A percentile compares a stretch with the other conserved stretches of the same genome.
Conservation (phyloP, 2,797 vertebrate species). For the Lerista edwardsae region DNA sequence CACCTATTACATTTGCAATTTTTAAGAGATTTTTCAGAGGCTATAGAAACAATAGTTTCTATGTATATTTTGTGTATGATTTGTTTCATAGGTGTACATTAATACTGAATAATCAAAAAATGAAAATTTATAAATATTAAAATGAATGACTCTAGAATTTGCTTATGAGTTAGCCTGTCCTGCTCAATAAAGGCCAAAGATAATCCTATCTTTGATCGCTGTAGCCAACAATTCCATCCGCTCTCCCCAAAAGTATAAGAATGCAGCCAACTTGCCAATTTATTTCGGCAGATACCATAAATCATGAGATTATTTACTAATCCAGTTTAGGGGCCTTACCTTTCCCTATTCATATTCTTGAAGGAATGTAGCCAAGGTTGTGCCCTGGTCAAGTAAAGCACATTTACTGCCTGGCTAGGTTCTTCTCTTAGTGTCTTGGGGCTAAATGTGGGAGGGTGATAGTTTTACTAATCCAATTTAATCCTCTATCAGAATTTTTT, state of each 20-base stretch:
- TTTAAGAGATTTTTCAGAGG: too few species aligned
- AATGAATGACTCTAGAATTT: conserved; percentile 33
- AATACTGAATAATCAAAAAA: background rate
- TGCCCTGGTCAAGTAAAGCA: conserved; percentile 81
- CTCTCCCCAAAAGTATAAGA: conserved; percentile 72
- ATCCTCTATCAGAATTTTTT: conserved; percentile 73
- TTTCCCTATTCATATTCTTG: conserved; percentile 81
- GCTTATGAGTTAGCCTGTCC: conserved; percentile 49
- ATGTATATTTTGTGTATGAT: too few species aligned
- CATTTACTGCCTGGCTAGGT: conserved; percentile 84
- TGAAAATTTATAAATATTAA: background rate
- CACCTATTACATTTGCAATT: background rate
- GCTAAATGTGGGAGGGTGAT: conserved; percentile 77
- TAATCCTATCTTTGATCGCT: conserved; percentile 72
- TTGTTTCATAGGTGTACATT: too few species aligned
- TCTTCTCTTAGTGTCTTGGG: conserved; percentile 76
- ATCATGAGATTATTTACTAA: conserved; percentile 86
- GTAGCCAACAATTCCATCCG: conserved; percentile 64
- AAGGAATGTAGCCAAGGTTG: conserved; percentile 82
- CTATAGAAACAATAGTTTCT: too few species aligned
- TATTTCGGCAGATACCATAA: conserved; percentile 80
- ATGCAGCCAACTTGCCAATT: conserved; percentile 70
- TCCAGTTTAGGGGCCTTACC: conserved; percentile 80
- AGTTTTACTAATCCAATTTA: conserved; percentile 83
- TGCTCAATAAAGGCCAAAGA: conserved; percentile 48